Evolutionary conservation across 1,140 invertebrate species (phyloP).

Genomic region (Aphis craccivora): DNA sequence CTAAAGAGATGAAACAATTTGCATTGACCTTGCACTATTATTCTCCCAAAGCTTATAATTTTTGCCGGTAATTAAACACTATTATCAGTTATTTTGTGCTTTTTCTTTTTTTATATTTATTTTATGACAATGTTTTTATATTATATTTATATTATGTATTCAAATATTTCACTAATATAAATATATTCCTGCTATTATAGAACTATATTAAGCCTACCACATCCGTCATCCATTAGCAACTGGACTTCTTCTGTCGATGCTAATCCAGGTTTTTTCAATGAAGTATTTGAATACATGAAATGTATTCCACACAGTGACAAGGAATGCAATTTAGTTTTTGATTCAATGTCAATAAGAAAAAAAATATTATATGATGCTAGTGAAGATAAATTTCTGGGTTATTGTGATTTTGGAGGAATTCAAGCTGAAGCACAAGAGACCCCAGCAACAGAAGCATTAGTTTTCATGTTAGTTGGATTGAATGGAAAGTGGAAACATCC

Average conservation of each 20-base stretch:
- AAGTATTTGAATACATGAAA: slow-evolving; percentile 27
- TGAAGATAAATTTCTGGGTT: slow-evolving; percentile 39
- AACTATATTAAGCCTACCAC: slow-evolving; percentile 28
- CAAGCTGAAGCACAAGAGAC: slow-evolving; percentile 21
- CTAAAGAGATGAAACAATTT: neutral
- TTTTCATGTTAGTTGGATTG: slow-evolving; percentile 40
- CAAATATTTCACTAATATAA: slow-evolving; percentile 12
- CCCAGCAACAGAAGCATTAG: slow-evolving; percentile 41
- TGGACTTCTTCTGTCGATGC: slow-evolving; percentile 19
- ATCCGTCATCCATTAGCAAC: neutral
- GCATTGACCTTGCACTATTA: neutral
- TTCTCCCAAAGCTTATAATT: slow-evolving; percentile 17
- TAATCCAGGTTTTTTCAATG: neutral
- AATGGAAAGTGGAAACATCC: slow-evolving; percentile 36
- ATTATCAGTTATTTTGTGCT: neutral
- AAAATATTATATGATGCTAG: neutral
- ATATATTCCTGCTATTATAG: neutral
- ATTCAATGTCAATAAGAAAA: neutral
- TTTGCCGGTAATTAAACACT: slow-evolving; percentile 1
- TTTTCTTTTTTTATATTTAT: neutral
- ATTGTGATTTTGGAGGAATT: slow-evolving; percentile 46
- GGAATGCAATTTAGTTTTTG: slow-evolving; percentile 9
- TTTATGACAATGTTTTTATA: neutral
- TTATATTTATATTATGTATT: slow-evolving; percentile 7
- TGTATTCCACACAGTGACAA: neutral